Conservation (phyloP, 2,888 invertebrate genomes). For the Drosophila basisetae region DNA sequence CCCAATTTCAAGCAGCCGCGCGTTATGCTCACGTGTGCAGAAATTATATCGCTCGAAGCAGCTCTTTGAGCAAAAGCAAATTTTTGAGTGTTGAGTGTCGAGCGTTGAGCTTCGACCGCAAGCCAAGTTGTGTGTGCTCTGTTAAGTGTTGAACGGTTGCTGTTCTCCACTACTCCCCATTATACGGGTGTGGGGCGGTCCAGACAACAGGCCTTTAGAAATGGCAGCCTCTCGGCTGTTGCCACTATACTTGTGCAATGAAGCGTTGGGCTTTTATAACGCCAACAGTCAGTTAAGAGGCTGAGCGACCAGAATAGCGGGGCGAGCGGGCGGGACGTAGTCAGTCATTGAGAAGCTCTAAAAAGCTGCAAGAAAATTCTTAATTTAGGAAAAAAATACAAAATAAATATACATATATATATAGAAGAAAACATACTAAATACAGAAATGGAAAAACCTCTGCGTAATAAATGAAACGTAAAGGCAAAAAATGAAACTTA, state of each 20-base stretch:
- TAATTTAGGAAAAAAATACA: slow-evolving; percentile 59
- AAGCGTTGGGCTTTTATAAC: slow-evolving; percentile 78
- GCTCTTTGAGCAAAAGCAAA: slow-evolving; percentile 48
- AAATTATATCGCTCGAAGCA: slow-evolving; percentile 54
- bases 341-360: slow-evolving; percentile 69
- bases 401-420: slow-evolving; percentile 1
- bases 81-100: slow-evolving; percentile 47
- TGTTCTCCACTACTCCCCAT: background rate
- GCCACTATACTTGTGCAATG: slow-evolving; percentile 76
- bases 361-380: slow-evolving; percentile 72
- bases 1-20: slow-evolving; percentile 1
- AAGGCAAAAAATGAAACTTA: slow-evolving; percentile 66
- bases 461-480: slow-evolving; percentile 75
- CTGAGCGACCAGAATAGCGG: slow-evolving; percentile 15
- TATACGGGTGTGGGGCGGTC: background rate
- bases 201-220: slow-evolving; percentile 56
- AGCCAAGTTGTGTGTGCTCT: slow-evolving; percentile 62
- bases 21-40: slow-evolving; percentile 67
- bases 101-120: slow-evolving; percentile 52
- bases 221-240: slow-evolving; percentile 35
- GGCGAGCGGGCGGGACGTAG: slow-evolving; percentile 14
- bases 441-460: slow-evolving; percentile 52
- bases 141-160: slow-evolving; percentile 61
- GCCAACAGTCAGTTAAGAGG: slow-evolving; percentile 73
- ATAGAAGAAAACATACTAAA: slow-evolving; percentile 12